Percentiles rank a stretch among this genome's conserved stretches.
Conservation (phyloP, 1,140 invertebrate species). For the Laupala kohalensis region DNA sequence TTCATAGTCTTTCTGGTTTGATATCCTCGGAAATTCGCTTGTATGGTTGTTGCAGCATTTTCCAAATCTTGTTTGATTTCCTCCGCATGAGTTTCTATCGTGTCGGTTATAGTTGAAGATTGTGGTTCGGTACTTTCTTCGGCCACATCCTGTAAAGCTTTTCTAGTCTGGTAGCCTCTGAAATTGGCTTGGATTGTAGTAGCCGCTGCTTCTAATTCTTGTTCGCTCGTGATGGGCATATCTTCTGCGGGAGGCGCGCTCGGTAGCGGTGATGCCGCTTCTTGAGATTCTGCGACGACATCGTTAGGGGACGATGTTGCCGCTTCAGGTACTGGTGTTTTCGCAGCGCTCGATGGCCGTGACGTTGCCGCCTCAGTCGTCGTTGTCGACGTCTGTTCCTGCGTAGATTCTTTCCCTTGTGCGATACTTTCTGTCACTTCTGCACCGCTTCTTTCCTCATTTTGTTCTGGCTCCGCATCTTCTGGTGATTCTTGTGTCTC, state of each 20-base stretch:
- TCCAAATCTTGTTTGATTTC: background rate
- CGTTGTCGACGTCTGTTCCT: too few species aligned
- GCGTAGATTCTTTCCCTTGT: too few species aligned
- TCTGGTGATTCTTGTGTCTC: too few species aligned
- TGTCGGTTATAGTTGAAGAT: too few species aligned
- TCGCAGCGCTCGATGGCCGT: background rate
- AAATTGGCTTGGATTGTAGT: conserved; percentile 20
- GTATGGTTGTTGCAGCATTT: conserved; percentile 54
- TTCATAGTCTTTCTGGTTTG: conserved; percentile 34
- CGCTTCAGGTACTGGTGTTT: background rate
- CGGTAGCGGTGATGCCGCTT: background rate
- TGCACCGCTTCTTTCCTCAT: too few species aligned
- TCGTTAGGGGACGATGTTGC: background rate
- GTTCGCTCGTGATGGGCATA: too few species aligned
- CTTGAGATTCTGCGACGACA: background rate
- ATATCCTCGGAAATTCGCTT: conserved; percentile 58
- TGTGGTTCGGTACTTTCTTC: background rate
- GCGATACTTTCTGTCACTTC: too few species aligned
- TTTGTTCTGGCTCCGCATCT: too few species aligned
- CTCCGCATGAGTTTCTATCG: background rate
- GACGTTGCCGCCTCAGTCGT: background rate
- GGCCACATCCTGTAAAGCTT: conserved; percentile 11
- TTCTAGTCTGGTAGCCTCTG: conserved; percentile 18
- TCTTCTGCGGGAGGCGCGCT: background rate
- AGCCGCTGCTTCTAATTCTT: conserved; percentile 11